A percentile compares a stretch with the other conserved stretches of the same genome.
Conservation (phyloP, 2,113 vertebrate genomes). For the Corythornis madagascariensis region DNA sequence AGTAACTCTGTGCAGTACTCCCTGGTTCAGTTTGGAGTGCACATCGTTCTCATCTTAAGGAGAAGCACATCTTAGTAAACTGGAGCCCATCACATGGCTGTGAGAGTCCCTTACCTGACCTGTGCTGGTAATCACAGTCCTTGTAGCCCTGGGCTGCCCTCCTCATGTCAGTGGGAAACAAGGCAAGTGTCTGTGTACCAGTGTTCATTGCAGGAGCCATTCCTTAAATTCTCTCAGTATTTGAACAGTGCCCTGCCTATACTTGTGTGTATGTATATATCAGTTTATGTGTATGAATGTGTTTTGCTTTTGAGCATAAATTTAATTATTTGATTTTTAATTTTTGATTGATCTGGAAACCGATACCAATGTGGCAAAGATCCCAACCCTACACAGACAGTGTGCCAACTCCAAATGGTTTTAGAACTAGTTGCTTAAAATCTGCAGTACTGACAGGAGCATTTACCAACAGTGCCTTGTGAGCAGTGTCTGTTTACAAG, state of each 20-base stretch:
- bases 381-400: not conserved
- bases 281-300: rapidly evolving
- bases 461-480: not conserved
- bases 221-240: not conserved
- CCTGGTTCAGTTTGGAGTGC: not conserved
- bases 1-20: not conserved
- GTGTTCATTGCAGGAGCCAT: not conserved
- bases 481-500: not conserved
- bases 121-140: not conserved
- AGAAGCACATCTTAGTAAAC: not conserved
- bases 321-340: not conserved
- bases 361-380: not conserved
- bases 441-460: not conserved
- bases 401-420: not conserved
- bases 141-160: not conserved
- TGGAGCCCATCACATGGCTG: rapidly evolving
- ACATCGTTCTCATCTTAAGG: not conserved
- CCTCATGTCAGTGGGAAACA: not conserved
- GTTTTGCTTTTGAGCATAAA: not conserved
- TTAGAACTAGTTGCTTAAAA: not conserved
- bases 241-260: not conserved
- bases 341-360: not conserved
- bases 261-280: not conserved
- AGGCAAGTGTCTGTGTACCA: not conserved
- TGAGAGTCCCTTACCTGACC: not conserved